Conservation (phyloP, 2,888 invertebrate genomes). For the Anthoptus insignis region DNA sequence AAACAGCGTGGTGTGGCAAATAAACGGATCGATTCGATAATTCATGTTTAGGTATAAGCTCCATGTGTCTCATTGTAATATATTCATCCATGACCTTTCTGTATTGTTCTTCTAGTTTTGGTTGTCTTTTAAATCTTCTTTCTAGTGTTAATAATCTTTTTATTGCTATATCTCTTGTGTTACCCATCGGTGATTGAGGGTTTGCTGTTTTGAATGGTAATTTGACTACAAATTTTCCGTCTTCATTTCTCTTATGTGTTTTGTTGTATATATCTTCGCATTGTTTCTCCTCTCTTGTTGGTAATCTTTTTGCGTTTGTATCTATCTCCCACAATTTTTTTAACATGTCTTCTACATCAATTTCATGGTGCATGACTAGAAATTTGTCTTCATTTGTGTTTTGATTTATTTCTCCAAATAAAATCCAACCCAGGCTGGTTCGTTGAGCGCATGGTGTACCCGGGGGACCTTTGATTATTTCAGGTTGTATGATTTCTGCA, state of each 20-base stretch:
- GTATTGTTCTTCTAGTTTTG: constrained; percentile 40
- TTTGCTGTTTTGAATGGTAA: constrained; percentile 40
- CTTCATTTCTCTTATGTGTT: constrained; percentile 4
- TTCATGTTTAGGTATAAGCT: constrained; percentile 24
- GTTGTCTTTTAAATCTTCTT: constrained; percentile 38
- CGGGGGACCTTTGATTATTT: constrained; percentile 46
- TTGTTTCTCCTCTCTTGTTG: constrained; percentile 9
- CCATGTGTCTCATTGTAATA: constrained; percentile 39
- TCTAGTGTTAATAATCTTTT: constrained; percentile 41
- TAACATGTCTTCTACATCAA: constrained; percentile 17
- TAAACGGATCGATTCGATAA: constrained; percentile 11
- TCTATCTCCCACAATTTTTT: constrained; percentile 21
- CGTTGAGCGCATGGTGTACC: constrained; percentile 47
- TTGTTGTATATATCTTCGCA: constrained; percentile 13
- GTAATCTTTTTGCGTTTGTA: not conserved
- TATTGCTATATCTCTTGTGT: constrained; percentile 43
- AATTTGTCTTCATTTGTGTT: not conserved
- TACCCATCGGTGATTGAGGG: constrained; percentile 41
- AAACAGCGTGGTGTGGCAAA: constrained; percentile 38
- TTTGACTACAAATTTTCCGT: constrained; percentile 20
- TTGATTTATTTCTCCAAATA: constrained; percentile 43
- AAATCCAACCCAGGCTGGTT: constrained; percentile 50
- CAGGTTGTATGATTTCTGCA: constrained; percentile 40
- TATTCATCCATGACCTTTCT: constrained; percentile 41
- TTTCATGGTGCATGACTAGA: constrained; percentile 24